Evolutionary conservation across 2,113 vertebrate genomes (phyloP), one percentile per base, ranked within the genome.

Genomic region (Hydrochoerus hydrochaeris): DNA sequence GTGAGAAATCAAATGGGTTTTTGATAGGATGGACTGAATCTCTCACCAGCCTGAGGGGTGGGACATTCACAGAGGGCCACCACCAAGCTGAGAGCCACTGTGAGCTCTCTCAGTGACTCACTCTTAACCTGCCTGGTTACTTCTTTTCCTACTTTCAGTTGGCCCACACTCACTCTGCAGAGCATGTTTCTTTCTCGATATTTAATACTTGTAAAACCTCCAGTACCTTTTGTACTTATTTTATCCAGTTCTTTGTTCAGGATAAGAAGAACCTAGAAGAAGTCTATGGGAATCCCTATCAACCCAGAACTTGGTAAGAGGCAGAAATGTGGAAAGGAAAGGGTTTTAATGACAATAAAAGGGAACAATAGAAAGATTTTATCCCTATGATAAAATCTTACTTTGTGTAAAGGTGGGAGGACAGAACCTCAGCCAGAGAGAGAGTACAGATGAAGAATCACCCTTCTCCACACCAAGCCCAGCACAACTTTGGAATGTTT

Each of bases 361-460:
- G 14, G 58, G 35, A 84, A 30, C 2, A 44, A 84, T 38, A 52
- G 54, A 67, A 65, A 11, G 62, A 38, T 6, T 52, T 49, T 26
- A 32, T 13, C 41, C 44, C 38, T 38, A 46, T 24, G 84, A 80
- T 78, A 58, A 82, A 81, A 54, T 20, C 58, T 35, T 60, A 10
- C 22, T 30, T 38, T 69, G 46, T 28, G 32, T 5, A 46, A 14
- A 38, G 8, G 10, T 3, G 19, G 49, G n/a, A 85, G 5, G 13
- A 30, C 17, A 52, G 26, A 82, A 44, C 17, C 32, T 49, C n/a
- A 73, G 62, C 16, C 41, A 49, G 73, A 12, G 1, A 87, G 52
- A 71, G 0, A 8, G 65, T 10, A 49, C 4, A 5, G 54, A 46
- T 13, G 17, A 62, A 12, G 5, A 0, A 2, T n/a, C 30, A 46